Evolutionary conservation across 2,888 invertebrate genomes (phyloP), one percentile per base, ranked within the genome.

Genomic region (Aspidiotus rigidus): DNA sequence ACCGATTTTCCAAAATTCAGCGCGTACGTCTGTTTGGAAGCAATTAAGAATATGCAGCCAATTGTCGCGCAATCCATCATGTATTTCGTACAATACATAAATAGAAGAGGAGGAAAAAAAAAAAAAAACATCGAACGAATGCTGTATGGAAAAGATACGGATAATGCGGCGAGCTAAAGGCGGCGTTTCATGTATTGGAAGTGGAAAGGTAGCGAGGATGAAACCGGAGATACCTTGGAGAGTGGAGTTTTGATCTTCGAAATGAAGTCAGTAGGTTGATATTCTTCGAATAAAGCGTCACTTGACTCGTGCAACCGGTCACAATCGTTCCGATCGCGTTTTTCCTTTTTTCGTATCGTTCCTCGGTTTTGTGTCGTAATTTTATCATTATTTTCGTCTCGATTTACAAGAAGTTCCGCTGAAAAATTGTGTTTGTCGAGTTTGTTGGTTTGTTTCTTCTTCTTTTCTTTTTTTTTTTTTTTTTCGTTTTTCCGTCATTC

Each of bases 191-290:
- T 28, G 28, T 15, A 15, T 60, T 59, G 44, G 67, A 67, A 59
- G 59, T 66, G 57, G 64, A 60, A 67, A 13, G 11, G 59, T 7
- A 28, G 67, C 57, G 67, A 59, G 67, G 67, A 67, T 67, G 59
- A 57, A 67, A 67, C 67, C 67, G 67, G 67, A 67, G 67, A 59
- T 67, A 59, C 49, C 28, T 59, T 67, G 49, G 67, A 67, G 67
- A 67, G 67, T 53, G 67, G 60, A 67, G 67, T 67, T 67, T 59
- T 67, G 67, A 67, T 67, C 67, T 67, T 49, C 59, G 67, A 67
- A 67, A 67, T 67, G 67, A 49, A 67, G 67, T 67, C 67, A 67
- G 67, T 67, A 67, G 67, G 67, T 67, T 67, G 67, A 67, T 67
- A 67, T 60, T 67, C 57, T 67, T 53, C 57, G 67, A 44, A 59